phyloP scores from a whole-genome alignment of 2,888 invertebrate genomes.

The Drosophila trichaetosa region DNA sequence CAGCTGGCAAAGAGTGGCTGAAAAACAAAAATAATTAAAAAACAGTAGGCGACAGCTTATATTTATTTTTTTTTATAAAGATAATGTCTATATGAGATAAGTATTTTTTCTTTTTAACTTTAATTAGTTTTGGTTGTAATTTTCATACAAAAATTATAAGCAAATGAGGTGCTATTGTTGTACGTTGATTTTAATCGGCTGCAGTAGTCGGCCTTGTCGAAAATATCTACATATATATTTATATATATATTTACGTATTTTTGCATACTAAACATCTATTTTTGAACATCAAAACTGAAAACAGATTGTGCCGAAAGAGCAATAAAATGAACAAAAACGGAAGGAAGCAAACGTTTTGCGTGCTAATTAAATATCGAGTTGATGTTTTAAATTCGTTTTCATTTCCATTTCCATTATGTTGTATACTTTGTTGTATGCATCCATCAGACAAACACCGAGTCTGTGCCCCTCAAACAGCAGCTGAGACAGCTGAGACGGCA shows the following conservation, averaged over 20 bases:
- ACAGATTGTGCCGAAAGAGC: conserved; percentile 30
- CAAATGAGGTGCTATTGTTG: conserved; percentile 71
- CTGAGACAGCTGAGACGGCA: conserved; percentile 21
- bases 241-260: conserved; percentile 14
- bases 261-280: conserved; percentile 51
- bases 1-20: not conserved
- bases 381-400: conserved; percentile 16
- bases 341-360: conserved; percentile 64
- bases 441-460: conserved; percentile 65
- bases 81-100: conserved; percentile 54
- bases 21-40: not conserved
- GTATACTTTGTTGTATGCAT: conserved; percentile 14
- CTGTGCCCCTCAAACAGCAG: conserved; percentile 23
- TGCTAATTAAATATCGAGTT: conserved; percentile 48
- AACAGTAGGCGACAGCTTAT: conserved; percentile 4
- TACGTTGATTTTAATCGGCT: conserved; percentile 24
- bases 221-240: conserved; percentile 6
- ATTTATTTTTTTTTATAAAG: conserved; percentile 53
- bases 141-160: conserved; percentile 36
- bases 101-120: conserved; percentile 24
- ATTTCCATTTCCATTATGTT: conserved; percentile 12
- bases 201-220: conserved; percentile 56
- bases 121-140: conserved; percentile 15
- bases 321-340: conserved; percentile 35
- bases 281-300: conserved; percentile 43